Evolutionary conservation across 2,888 invertebrate genomes (phyloP).

Genomic region (Poecilobothrus nobilitatus): DNA sequence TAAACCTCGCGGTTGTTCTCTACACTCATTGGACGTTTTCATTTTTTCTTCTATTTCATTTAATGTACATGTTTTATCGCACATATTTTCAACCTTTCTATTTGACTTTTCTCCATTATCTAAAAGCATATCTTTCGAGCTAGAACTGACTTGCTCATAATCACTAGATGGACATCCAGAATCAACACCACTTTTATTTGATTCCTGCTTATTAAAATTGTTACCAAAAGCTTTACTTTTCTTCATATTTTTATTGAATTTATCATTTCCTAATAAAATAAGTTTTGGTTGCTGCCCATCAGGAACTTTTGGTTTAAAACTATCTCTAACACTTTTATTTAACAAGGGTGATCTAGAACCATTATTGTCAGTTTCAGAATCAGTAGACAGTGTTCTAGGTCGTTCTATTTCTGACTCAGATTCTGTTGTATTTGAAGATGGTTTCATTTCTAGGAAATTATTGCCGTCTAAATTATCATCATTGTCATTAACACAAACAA

Average conservation of each 20-base stretch:
- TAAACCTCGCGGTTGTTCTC: neutral
- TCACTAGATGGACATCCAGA: conserved; percentile 44
- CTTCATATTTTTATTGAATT: conserved; percentile 22
- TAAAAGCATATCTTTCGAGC: conserved; percentile 61
- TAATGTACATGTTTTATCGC: conserved; percentile 13
- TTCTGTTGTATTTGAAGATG: conserved; percentile 25
- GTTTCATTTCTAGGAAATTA: conserved; percentile 17
- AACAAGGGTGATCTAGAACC: conserved; percentile 63
- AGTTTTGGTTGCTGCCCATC: conserved; percentile 21
- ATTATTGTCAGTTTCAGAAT: conserved; percentile 59
- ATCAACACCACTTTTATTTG: conserved; percentile 45
- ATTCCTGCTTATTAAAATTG: conserved; percentile 25
- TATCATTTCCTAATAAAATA: conserved; percentile 7
- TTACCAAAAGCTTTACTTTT: conserved; percentile 17
- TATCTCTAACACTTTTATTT: conserved; percentile 37
- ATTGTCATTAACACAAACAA: neutral
- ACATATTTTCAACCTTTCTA: conserved; percentile 18
- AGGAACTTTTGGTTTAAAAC: conserved; percentile 25
- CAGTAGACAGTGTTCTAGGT: conserved; percentile 43
- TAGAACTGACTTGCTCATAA: conserved; percentile 56
- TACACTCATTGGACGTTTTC: neutral
- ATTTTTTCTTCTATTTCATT: neutral
- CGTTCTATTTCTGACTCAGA: conserved; percentile 29
- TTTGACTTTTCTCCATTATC: conserved; percentile 14
- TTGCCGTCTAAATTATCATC: conserved; percentile 11